Percentiles rank a stretch among this genome's conserved stretches.
Evolutionary conservation across 2,113 vertebrate genomes (phyloP).

Genomic region (Rutilus rutilus): DNA sequence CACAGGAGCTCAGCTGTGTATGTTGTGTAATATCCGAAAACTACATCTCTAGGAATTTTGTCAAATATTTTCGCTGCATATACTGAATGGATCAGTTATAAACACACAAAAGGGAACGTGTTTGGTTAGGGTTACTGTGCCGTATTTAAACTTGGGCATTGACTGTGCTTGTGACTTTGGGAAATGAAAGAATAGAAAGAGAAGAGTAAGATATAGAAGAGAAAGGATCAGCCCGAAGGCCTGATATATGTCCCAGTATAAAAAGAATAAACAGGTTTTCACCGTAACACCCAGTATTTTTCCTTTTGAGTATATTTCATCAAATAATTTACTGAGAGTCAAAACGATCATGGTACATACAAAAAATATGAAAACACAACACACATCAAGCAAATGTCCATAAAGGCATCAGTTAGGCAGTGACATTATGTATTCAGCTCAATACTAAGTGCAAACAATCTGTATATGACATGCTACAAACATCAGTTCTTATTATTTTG

Average conservation of each 20-base stretch:
- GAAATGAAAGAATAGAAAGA: background rate
- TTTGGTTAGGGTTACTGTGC: background rate
- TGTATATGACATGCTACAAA: constrained; percentile 18
- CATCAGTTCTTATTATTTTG: constrained; percentile 32
- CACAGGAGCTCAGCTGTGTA: background rate
- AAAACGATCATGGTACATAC: constrained; percentile 34
- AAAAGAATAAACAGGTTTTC: background rate
- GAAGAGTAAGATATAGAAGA: background rate
- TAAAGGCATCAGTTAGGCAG: constrained; percentile 20
- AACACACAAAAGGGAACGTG: background rate
- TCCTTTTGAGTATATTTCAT: constrained; percentile 26
- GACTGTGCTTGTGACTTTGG: constrained; percentile 51
- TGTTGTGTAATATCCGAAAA: background rate
- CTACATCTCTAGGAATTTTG: too few species aligned
- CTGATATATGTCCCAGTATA: background rate
- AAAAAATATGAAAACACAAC: constrained; percentile 47
- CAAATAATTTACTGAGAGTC: constrained; percentile 21
- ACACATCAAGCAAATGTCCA: constrained; percentile 56
- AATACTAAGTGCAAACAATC: constrained; percentile 30
- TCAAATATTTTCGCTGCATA: background rate
- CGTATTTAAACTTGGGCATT: background rate
- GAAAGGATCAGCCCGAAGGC: background rate
- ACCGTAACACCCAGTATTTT: background rate
- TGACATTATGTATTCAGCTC: background rate
- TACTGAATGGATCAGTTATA: background rate